Base-by-base conservation (phyloP, 2,113 vertebrate species). In the Salvelinus namaycush region DNA sequence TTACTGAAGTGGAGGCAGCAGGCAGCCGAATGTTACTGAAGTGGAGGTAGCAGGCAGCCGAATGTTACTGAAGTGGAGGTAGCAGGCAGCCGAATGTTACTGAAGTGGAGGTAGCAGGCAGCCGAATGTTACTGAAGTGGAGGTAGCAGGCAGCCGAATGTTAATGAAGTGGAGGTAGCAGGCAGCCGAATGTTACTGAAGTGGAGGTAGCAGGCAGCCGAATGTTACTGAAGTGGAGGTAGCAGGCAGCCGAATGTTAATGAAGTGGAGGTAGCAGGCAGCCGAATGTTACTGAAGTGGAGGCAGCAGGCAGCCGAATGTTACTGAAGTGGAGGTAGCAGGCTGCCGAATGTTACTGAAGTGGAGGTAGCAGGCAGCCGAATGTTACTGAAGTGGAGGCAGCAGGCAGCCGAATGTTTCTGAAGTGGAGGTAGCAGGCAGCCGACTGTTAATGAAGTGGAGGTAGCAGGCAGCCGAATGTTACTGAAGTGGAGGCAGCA, bases 1-100 rank as follows among this genome's bases (percentile, higher is more conserved):
- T 95, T 95, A 95, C 94, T 93, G 92, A 95, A 94, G 29, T 31
- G 4, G 29, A 84, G 93, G 93, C 92, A 93, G 92, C 93, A 87
- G 93, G 92, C 92, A 89, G 92, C 93, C 94, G 95, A 94, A 94
- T 96, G 93, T 95, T 94, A 94, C 94, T 93, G 92, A 95, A 94
- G 29, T 31, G 4, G 29, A 84, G 93, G 93, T 93, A 93, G 92
- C 93, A 87, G 93, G 92, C 92, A 89, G 92, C 93, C 93, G 95
- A 94, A 94, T 96, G 93, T 95, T 95, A 94, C 94, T 93, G 92
- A 95, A 94, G 29, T 31, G 4, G 29, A 84, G 93, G 93, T 93
- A 93, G 92, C 93, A 87, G 93, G 92, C 92, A 89, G 92, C 93
- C 93, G 95, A 94, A 94, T 96, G 93, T 95, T 95, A 95, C 94